phyloP scores from a whole-genome alignment of 2,888 invertebrate species.

The Osmoderma eremita region DNA sequence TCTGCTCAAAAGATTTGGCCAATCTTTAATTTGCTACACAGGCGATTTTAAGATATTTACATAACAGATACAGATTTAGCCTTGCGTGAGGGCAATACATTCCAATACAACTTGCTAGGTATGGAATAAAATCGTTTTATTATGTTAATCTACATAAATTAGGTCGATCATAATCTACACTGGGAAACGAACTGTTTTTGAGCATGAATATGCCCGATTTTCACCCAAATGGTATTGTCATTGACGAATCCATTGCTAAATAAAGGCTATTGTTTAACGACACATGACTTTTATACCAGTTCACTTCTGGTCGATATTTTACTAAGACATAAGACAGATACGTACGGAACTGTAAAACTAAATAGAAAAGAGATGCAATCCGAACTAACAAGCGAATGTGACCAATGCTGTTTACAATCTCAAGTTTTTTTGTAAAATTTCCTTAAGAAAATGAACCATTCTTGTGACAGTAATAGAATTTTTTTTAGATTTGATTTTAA shows the following conservation, averaged over 20 bases:
- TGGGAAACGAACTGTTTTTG: neutral
- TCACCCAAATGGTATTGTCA: neutral
- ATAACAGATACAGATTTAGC: neutral
- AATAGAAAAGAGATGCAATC: neutral
- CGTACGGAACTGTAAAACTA: neutral
- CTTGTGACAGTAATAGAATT: no score
- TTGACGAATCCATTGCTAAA: neutral
- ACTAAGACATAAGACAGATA: neutral
- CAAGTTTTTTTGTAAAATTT: no score
- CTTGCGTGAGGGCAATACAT: neutral
- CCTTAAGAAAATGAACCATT: no score
- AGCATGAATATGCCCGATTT: neutral
- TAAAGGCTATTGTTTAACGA: neutral
- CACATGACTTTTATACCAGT: no score
- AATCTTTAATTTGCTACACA: neutral
- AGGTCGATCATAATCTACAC: neutral
- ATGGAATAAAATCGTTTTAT: neutral
- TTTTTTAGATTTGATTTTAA: no score
- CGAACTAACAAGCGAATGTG: no score
- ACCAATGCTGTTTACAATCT: no score
- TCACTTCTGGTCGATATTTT: no score
- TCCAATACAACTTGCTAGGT: neutral
- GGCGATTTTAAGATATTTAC: neutral
- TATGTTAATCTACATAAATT: neutral
- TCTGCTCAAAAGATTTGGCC: neutral